Evolutionary conservation across 2,888 invertebrate genomes (phyloP).

Genomic region (Epistrophe grossulariae): DNA sequence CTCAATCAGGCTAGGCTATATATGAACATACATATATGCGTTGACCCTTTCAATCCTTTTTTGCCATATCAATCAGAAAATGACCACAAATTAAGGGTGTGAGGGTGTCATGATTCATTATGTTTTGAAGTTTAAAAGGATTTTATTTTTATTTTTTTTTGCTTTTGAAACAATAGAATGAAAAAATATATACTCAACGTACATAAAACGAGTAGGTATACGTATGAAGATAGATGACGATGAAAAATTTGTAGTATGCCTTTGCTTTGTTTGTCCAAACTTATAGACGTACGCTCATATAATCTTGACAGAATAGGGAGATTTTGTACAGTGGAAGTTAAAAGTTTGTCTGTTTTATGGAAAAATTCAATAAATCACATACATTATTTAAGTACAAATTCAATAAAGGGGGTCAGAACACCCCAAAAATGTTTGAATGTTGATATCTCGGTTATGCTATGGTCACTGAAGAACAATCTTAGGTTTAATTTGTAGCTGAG

Average conservation of each 20-base stretch:
- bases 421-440: too few species aligned
- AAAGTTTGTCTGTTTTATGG: conserved; percentile 1
- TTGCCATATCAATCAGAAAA: conserved; percentile 73
- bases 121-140: conserved; percentile 58
- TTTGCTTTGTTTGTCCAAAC: conserved; percentile 9
- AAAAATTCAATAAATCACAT: too few species aligned
- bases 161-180: background rate
- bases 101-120: conserved; percentile 69
- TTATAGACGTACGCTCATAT: background rate
- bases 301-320: background rate
- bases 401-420: too few species aligned
- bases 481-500: too few species aligned
- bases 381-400: too few species aligned
- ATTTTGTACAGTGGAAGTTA: background rate
- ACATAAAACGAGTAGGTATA: background rate
- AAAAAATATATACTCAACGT: conserved; percentile 1
- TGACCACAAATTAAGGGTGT: conserved; percentile 66
- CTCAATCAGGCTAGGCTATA: conserved; percentile 53
- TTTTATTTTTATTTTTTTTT: conserved; percentile 9
- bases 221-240: conserved; percentile 50
- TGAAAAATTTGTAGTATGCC: conserved; percentile 20
- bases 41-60: conserved; percentile 64
- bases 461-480: too few species aligned
- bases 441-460: too few species aligned
- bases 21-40: background rate